Percentiles rank a stretch among this genome's conserved stretches.
These are phyloP conservation scores for Mystacornis crossleyi DNA, from an alignment of 2,113 vertebrate species.

Conservation along the genomic window DNA sequence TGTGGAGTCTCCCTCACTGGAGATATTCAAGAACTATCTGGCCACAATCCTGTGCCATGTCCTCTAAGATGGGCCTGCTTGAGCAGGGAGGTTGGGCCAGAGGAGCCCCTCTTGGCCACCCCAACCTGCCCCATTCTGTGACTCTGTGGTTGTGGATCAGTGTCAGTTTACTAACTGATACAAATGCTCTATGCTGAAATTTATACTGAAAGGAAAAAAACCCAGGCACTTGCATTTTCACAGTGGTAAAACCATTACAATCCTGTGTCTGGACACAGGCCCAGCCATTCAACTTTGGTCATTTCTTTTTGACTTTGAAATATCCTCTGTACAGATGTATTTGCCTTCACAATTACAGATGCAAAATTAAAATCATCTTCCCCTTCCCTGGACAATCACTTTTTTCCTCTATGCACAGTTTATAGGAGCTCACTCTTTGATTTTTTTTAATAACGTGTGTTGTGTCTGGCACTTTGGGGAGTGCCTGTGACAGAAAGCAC, in stretches of 20 bases:
- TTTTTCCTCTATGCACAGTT: background rate
- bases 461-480: conserved; percentile 33
- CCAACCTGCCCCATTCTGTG: background rate
- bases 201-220: background rate
- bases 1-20: background rate
- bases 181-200: background rate
- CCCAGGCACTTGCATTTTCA: background rate
- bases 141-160: background rate
- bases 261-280: background rate
- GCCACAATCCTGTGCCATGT: background rate
- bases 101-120: background rate
- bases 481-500: conserved; percentile 31
- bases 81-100: background rate
- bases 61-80: background rate
- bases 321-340: conserved; percentile 11
- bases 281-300: background rate
- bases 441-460: conserved; percentile 55
- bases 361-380: conserved; percentile 12
- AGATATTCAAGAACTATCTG: background rate
- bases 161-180: background rate
- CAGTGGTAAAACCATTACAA: background rate
- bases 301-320: conserved; percentile 31
- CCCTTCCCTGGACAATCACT: background rate
- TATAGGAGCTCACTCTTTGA: background rate
- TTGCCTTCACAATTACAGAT: conserved; percentile 39